Evolutionary conservation across 1,140 invertebrate genomes (phyloP).

Genomic region (Carcinoscorpius rotundicauda): DNA sequence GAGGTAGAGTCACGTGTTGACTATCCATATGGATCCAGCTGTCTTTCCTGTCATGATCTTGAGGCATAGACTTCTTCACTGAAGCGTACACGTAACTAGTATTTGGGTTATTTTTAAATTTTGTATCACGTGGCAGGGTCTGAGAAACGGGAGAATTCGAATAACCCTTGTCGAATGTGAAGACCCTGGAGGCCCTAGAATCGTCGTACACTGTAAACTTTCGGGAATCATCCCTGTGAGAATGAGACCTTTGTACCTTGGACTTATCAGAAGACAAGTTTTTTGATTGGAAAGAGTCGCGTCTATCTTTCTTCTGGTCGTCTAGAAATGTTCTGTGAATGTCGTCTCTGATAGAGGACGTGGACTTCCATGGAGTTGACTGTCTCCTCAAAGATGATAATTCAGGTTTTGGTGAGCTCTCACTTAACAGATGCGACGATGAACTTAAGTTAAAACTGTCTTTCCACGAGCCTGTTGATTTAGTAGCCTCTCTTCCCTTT

Average conservation of each 20-base stretch:
- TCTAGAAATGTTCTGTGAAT: background rate
- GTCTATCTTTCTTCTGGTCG: constrained; percentile 8
- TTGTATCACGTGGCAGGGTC: constrained; percentile 9
- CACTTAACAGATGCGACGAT: background rate
- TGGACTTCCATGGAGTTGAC: background rate
- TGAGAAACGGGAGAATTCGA: constrained; percentile 2
- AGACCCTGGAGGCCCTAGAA: constrained; percentile 7
- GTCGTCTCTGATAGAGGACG: background rate
- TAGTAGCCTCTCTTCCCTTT: background rate
- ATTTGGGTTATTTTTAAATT: background rate
- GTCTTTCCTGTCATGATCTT: too few relatives aligned
- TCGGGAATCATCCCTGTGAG: constrained; percentile 1
- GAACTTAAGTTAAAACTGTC: background rate
- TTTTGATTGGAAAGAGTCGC: background rate
- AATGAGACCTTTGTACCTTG: background rate
- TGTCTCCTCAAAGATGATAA: background rate
- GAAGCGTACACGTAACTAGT: constrained; percentile 14
- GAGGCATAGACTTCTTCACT: constrained; percentile 10
- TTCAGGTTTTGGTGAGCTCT: background rate
- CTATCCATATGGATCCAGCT: too few relatives aligned
- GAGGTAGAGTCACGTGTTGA: too few relatives aligned
- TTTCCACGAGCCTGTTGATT: background rate
- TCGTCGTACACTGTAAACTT: constrained; percentile 8
- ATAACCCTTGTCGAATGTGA: constrained; percentile 6
- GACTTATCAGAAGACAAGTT: background rate